Conservation (phyloP, 2,113 vertebrate species). For the Variabilichromis moorii region DNA sequence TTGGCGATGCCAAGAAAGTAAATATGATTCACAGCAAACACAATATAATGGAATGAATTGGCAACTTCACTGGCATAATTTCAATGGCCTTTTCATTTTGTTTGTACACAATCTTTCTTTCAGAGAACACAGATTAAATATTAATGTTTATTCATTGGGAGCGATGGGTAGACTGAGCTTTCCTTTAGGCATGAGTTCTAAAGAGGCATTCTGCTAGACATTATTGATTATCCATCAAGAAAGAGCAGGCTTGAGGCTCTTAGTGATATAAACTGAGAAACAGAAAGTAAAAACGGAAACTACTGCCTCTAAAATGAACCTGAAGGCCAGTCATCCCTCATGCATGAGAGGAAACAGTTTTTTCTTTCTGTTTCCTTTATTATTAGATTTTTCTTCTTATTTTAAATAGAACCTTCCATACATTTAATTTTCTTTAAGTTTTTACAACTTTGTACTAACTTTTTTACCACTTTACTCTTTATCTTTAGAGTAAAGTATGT, state of each 20-base stretch:
- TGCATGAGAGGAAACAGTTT: neutral
- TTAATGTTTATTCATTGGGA: slow-evolving; percentile 29
- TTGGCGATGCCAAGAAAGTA: neutral
- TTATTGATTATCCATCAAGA: slow-evolving; percentile 59
- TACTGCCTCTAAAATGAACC: neutral
- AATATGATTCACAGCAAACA: neutral
- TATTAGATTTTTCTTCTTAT: neutral
- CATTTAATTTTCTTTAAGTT: neutral
- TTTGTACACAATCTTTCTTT: slow-evolving; percentile 6
- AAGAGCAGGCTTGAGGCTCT: neutral
- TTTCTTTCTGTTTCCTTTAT: neutral
- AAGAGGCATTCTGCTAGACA: slow-evolving; percentile 24
- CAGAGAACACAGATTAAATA: slow-evolving; percentile 34
- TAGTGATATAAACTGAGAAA: neutral
- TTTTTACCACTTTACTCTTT: neutral
- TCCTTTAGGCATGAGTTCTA: neutral
- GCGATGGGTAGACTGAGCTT: neutral
- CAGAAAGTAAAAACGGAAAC: neutral
- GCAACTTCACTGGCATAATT: neutral
- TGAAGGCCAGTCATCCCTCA: neutral
- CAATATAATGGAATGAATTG: neutral
- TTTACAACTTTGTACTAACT: neutral
- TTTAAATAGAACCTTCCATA: neutral
- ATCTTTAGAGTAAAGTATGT: neutral
- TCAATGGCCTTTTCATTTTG: neutral